These are phyloP conservation scores for Valencia hispanica DNA, from an alignment of 2,797 vertebrate species.

Conservation along the genomic window DNA sequence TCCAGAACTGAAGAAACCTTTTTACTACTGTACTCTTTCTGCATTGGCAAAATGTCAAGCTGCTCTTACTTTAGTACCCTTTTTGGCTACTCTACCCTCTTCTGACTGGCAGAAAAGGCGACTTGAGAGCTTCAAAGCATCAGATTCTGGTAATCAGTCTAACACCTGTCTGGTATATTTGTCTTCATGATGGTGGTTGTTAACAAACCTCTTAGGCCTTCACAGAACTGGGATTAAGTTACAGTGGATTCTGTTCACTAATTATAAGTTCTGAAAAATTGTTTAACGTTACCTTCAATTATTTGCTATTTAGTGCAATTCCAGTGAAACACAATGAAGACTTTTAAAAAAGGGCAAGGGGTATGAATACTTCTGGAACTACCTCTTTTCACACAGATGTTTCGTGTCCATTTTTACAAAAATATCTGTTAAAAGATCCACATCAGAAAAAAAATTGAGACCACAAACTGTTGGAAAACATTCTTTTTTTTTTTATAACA, in stretches of 20 bases:
- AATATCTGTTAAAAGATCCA: background rate
- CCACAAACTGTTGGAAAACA: slow-evolving; percentile 70
- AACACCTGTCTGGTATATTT: background rate
- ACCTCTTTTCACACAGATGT: background rate
- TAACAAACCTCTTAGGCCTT: background rate
- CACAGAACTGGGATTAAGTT: background rate
- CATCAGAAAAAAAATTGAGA: slow-evolving; percentile 34
- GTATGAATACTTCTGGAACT: background rate
- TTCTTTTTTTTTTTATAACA: slow-evolving; percentile 74
- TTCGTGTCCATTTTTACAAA: background rate
- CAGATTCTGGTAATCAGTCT: no score
- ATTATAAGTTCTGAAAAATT: background rate
- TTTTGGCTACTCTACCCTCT: no score
- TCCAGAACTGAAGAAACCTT: no score
- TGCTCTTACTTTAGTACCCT: no score
- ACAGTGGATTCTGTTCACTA: no score
- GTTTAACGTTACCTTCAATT: background rate
- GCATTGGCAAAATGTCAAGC: no score
- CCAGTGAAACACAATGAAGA: background rate
- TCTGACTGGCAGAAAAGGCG: no score
- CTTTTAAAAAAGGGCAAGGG: background rate
- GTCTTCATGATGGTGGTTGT: background rate
- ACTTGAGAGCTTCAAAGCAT: no score
- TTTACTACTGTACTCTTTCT: no score
- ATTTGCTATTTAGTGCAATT: background rate